A percentile compares a stretch with the other conserved stretches of the same genome.
Evolutionary conservation across 2,888 invertebrate genomes (phyloP).

Genomic region (Netelia inedita): DNA sequence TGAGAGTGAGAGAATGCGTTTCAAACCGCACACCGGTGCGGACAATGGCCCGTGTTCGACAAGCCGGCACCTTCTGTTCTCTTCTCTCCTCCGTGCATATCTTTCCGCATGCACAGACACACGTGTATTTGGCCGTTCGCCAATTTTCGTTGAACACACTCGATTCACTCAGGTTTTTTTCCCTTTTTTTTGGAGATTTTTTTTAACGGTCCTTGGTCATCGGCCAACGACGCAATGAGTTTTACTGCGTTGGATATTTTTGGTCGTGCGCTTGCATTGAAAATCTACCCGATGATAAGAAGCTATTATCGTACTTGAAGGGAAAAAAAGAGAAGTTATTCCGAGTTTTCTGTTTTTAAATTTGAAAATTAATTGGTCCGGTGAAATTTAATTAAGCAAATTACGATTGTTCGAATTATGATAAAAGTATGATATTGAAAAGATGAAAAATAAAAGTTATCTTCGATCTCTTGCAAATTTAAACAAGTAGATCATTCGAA

Average conservation of each 20-base stretch:
- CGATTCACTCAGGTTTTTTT: slow-evolving; percentile 17
- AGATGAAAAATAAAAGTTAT: too few species aligned
- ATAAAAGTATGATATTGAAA: too few species aligned
- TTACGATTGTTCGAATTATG: too few species aligned
- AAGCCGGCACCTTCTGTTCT: slow-evolving; percentile 2
- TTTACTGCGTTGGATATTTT: slow-evolving; percentile 61
- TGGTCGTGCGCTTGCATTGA: slow-evolving; percentile 34
- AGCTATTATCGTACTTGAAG: too few species aligned
- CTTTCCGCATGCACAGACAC: slow-evolving; percentile 40
- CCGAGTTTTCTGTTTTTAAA: too few species aligned
- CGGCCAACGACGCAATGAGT: slow-evolving; percentile 67
- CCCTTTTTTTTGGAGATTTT: slow-evolving; percentile 48
- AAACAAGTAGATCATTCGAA: too few species aligned
- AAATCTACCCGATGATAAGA: not conserved
- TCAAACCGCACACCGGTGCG: slow-evolving; percentile 1
- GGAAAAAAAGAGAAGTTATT: too few species aligned
- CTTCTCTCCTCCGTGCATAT: slow-evolving; percentile 14
- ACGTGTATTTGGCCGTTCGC: slow-evolving; percentile 72
- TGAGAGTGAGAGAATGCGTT: not conserved
- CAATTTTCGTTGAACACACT: slow-evolving; percentile 70
- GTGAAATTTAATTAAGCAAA: too few species aligned
- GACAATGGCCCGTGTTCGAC: slow-evolving; percentile 53
- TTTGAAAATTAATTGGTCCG: too few species aligned
- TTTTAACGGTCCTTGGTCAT: slow-evolving; percentile 48
- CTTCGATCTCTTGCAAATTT: too few species aligned